Evolutionary conservation across 2,888 invertebrate species (phyloP).

Genomic region (Aquatica leii): DNA sequence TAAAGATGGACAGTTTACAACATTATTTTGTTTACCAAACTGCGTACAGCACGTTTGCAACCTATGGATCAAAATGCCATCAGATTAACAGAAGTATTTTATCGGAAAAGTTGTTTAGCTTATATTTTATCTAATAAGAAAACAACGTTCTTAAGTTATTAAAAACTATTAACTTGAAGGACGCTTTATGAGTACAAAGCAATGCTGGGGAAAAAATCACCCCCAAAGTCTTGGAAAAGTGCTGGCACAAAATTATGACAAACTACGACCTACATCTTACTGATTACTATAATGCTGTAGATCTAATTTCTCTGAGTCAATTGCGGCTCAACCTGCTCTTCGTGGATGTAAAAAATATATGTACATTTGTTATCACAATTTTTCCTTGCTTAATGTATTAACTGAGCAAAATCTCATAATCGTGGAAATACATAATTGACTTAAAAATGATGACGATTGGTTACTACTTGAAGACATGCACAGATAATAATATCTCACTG

Average conservation of each 20-base stretch:
- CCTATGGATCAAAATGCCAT: not conserved
- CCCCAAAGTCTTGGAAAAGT: conserved; percentile 1
- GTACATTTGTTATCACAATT: no score
- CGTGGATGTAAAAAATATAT: no score
- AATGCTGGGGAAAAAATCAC: not conserved
- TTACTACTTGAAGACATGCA: not conserved
- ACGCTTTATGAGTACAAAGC: no score
- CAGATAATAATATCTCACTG: not conserved
- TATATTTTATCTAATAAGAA: not conserved
- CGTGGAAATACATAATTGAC: not conserved
- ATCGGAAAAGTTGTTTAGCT: not conserved
- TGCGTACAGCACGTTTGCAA: not conserved
- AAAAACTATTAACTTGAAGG: not conserved
- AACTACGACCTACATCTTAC: not conserved
- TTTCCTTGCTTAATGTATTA: no score
- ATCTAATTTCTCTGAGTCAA: no score
- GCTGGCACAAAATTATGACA: conserved; percentile 2
- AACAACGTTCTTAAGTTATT: not conserved
- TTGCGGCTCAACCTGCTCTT: no score
- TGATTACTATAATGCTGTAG: not conserved
- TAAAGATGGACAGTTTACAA: not conserved
- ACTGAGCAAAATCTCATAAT: not conserved
- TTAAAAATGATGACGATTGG: no score
- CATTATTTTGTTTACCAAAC: no score
- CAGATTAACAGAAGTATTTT: no score